Base-by-base conservation (phyloP, 2,797 vertebrate genomes). In the Synanceia verrucosa region DNA sequence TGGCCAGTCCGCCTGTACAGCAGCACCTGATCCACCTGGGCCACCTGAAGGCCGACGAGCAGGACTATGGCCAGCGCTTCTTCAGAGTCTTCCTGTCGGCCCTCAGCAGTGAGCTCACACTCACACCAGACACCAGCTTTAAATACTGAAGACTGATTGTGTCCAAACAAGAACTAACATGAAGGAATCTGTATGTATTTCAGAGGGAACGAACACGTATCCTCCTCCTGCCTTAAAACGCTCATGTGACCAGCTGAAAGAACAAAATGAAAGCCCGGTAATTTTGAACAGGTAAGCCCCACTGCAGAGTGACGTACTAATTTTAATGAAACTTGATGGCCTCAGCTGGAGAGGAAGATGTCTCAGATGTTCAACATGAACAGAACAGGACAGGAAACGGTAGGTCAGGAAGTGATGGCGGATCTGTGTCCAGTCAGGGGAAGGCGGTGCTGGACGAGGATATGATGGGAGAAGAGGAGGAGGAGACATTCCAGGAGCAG, bases 11-110 rank as follows among this genome's bases (percentile, higher is more conserved):
- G 1, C 96, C 96, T 0, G 19, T 73, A 0, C 92, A 93, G 5
- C 96, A 98, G 84, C 96, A 98, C 82, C 86, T 94, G 21, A 53
- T 97, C 62, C 86, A 78, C 1, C 4, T 96, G 9, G 73, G 82
- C 46, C 75, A 69, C 0, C 63, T 94, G 79, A 92, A 84, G 6
- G 47, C 77, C 0, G 72, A 47, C 0, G 95, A 96, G 65, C 86
- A 93, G 80, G 75, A 64, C 1, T 97, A 97, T 0, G 84, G 92
- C 10, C 84, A 83, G 33, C 88, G 91, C 70, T 97, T 96, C 91
- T 88, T 87, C 24, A 81, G 89, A 1, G 88, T 94, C 23, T 97
- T 97, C 89, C 89, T 97, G 33, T 91, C 86, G 29, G 86, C 95
- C 68, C 85, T 98, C 5, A 89, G 85, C 56, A 86, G 96, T 98